These are phyloP conservation scores for Oikopleura albicans DNA, from an alignment of 23 tunicate genomes.

Conservation along the genomic window DNA sequence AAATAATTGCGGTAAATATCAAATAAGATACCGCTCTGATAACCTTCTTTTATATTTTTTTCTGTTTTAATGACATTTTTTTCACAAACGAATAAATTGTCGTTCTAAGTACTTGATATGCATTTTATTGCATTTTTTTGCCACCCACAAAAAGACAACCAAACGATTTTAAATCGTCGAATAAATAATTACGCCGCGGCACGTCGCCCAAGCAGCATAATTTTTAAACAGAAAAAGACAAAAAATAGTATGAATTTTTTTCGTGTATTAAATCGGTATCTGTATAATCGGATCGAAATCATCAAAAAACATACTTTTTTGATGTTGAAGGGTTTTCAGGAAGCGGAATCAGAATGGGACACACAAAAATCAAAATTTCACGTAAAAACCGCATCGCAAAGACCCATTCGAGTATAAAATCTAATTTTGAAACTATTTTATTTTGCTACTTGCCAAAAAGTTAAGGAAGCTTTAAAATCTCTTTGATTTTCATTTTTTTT, in stretches of 20 bases:
- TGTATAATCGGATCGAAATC: not conserved
- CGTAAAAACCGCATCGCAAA: not conserved
- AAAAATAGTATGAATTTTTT: not conserved
- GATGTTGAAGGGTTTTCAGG: too few relatives aligned
- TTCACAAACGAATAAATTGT: not conserved
- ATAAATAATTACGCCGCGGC: too few relatives aligned
- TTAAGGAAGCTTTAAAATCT: too few relatives aligned
- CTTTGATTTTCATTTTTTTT: too few relatives aligned
- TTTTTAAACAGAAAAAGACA: not conserved
- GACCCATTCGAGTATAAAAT: slow-evolving; percentile 3
- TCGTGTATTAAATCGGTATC: not conserved
- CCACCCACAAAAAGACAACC: not conserved
- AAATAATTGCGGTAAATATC: not conserved
- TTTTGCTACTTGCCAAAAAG: too few relatives aligned
- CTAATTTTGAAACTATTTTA: too few relatives aligned
- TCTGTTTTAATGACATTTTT: not conserved
- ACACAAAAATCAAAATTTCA: not conserved
- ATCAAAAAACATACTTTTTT: not conserved
- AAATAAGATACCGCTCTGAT: not conserved
- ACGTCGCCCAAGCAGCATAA: too few relatives aligned
- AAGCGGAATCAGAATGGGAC: too few relatives aligned
- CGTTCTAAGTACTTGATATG: slow-evolving; percentile 3
- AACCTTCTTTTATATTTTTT: not conserved
- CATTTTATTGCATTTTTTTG: not conserved
- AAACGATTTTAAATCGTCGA: too few relatives aligned